Base-by-base conservation (phyloP, 2,113 vertebrate species). In the Muscicapa adusta region DNA sequence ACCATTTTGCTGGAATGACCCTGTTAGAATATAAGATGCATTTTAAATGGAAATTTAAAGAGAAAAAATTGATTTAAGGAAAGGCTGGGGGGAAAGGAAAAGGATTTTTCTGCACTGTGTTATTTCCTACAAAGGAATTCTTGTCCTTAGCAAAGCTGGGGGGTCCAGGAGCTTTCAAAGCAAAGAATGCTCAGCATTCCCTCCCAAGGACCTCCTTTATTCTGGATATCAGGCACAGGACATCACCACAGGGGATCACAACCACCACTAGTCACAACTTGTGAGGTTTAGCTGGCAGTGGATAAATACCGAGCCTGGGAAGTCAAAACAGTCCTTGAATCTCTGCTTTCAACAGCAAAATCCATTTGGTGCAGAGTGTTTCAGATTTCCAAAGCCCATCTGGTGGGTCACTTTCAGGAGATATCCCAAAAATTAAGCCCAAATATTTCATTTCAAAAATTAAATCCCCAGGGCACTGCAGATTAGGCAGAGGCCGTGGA, bases 181-280 rank as follows among this genome's bases (percentile, higher is more conserved):
- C 62, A 93, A 95, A 93, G 94, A 97, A 95, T 93, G 77, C 54
- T 87, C 93, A 95, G 94, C 76, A 89, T 94, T 93, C 93, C 81
- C 84, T 84, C 92, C 81, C 58, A 1, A 85, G 83, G 79, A 85
- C 89, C 88, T 91, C 89, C 89, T 51, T 72, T 90, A 40, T 20
- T 33, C 40, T n/a, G 88, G 57, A 12, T 91, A 88, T 89, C 88
- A 68, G 70, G 71, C 77, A 61, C 62, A 86, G 62, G 62, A 60
- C 62, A 60, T 60, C 53, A 43, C 43, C 83, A 85, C 20, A 3
- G 83, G 83, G 53, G 31, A 18, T 36, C 62, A 36, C 45, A 67
- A 31, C 54, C 77, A 63, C 51, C 70, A 15, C 60, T 13, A 96
- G 71, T 78, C 96, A 95, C 77, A 96, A 77, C 81, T 86, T 58